Base-by-base conservation (phyloP, 2,888 invertebrate species). In the Dyspetes luteomarginatus region DNA sequence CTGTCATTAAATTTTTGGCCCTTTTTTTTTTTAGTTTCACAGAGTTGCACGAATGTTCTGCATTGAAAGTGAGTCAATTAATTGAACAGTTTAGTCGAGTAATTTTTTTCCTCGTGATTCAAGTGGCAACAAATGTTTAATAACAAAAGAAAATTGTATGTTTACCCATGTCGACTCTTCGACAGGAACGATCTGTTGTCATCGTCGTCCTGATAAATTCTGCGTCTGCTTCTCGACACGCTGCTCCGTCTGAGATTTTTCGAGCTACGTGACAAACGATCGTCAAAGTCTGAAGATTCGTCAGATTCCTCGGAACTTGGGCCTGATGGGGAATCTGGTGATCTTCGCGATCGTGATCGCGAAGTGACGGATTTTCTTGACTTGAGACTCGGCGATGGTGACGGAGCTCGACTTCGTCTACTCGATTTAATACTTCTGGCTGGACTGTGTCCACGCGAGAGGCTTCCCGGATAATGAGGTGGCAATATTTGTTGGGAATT, bases 331-430 rank as follows among this genome's bases (percentile, higher is more conserved):
- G 92, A 91, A 22, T 86, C 88, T 0, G 84, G 89, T 2, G 90
- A 90, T 50, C 88, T 86, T 45, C 92, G 89, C 28, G 93, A 93
- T 84, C 94, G 93, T 2, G 90, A 88, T 30, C 94, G 93, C 77
- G 94, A 93, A 30, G 93, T 93, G 88, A 95, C 93, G 0, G 96
- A 96, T 84, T 96, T 94, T 36, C 96, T 94, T 2, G 96, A 95
- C 83, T 95, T 94, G 65, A 94, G 88, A 86, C 96, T 96, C 78
- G 95, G 93, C 0, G 96, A 95, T 0, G 94, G 93, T 1, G 95
- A 94, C 4, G 96, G 94, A 4, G 95, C 95, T 3, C 94, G 94
- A 5, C 90, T 90, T 36, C 91, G 85, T 78, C 91, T 86, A 43
- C 83, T 85, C 1, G 90, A 90, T 68, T 91, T 92, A 3, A 88